Evolutionary conservation across 2,113 vertebrate genomes (phyloP).

Genomic region (Labeo catla): DNA sequence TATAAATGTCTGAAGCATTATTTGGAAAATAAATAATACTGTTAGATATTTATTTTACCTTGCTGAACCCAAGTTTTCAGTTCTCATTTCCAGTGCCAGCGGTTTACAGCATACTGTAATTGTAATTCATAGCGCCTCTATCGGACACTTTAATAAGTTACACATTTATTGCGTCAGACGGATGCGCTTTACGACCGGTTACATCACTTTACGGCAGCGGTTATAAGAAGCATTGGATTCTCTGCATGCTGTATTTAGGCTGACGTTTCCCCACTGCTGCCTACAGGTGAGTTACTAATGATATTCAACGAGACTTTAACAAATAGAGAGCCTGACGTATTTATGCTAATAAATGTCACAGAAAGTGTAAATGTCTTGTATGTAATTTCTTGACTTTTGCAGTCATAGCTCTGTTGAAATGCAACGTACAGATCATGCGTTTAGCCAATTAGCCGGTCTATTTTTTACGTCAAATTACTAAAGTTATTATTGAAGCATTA

Average conservation of each 20-base stretch:
- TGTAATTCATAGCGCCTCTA: background rate
- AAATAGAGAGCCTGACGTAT: background rate
- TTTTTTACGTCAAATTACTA: background rate
- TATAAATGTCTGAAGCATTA: background rate
- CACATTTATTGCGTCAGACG: constrained; percentile 74
- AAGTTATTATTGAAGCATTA: background rate
- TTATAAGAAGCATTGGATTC: background rate
- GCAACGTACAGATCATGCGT: background rate
- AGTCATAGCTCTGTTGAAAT: background rate
- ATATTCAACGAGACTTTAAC: background rate
- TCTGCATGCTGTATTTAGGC: constrained; percentile 4
- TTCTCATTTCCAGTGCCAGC: background rate
- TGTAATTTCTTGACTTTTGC: background rate
- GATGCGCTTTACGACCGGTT: constrained; percentile 41
- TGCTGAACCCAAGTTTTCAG: background rate
- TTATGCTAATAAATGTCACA: background rate
- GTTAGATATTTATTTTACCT: background rate
- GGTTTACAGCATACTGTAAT: background rate
- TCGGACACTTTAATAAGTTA: background rate
- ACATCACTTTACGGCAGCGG: constrained; percentile 31
- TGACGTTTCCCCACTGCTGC: constrained; percentile 35
- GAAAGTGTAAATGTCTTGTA: background rate
- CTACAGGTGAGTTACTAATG: constrained; percentile 27
- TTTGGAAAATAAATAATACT: background rate
- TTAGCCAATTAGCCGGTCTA: constrained; percentile 33